Evolutionary conservation across 2,113 vertebrate species (phyloP), one percentile per base, ranked within the genome.

Genomic region (Callocephalon fimbriatum): DNA sequence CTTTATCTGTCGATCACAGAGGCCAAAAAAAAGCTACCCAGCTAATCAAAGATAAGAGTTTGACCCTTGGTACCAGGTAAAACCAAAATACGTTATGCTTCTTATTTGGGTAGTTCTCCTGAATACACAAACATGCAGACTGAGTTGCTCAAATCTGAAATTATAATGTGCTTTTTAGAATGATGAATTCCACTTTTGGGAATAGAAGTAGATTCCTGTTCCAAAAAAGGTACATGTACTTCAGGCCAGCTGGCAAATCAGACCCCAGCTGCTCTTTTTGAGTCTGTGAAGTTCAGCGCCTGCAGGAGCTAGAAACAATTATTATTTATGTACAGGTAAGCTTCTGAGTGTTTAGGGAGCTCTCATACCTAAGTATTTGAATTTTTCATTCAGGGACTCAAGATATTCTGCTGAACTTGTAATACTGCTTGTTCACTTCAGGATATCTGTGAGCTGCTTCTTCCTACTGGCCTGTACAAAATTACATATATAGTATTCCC

Each of bases 61-160:
- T 70, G 67, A 92, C 42, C 63, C 54, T 80, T 77, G 40, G 5
- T 66, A 83, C 12, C 3, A 77, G 18, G 47, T 44, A 72, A 87
- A 93, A 62, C 6, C 25, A 21, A 73, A 88, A 86, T 86, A 65
- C 42, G 21, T 67, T 71, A 62, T 83, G 29, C 23, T 77, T 71
- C 67, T 47, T 94, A 26, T 90, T 88, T 73, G 19, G 6, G 6
- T 37, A 71, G 16, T 23, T 63, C 27, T 76, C 42, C 76, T 68
- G 44, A 89, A 74, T 75, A 77, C 29, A 51, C 25, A 77, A 83
- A 82, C n/a, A 72, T 45, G 59, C 25, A 86, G 71, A 76, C 10
- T 15, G 19, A 50, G n/a, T 71, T 86, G 22, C 37, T 93, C 31
- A 90, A 93, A 93, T 95, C 63, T 94, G 47, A 95, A 93, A 90